Percentiles rank a stretch among this genome's conserved stretches.
Evolutionary conservation across 2,888 invertebrate species (phyloP).

Genomic region (Tetropium fuscum): DNA sequence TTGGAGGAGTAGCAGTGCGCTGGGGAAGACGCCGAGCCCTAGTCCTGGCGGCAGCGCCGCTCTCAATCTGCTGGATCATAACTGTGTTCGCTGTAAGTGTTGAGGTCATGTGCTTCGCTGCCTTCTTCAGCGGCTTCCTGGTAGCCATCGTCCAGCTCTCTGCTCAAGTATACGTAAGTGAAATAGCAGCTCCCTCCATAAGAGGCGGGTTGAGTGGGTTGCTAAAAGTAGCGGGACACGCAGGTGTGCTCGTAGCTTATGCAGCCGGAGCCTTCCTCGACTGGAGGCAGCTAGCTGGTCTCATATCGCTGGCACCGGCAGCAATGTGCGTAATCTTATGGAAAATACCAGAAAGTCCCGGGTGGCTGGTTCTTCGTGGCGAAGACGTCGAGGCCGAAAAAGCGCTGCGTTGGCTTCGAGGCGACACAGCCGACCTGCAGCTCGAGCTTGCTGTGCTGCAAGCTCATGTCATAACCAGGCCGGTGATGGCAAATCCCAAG

Average conservation of each 20-base stretch:
- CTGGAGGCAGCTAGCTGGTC: constrained; percentile 86
- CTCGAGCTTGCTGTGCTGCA: constrained; percentile 79
- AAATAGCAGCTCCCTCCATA: constrained; percentile 88
- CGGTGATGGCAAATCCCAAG: constrained; percentile 52
- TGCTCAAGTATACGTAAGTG: constrained; percentile 84
- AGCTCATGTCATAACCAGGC: constrained; percentile 72
- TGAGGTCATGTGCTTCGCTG: constrained; percentile 84
- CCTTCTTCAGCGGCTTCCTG: constrained; percentile 81
- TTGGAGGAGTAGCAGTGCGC: constrained; percentile 83
- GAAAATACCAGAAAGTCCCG: constrained; percentile 90
- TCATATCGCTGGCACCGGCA: constrained; percentile 83
- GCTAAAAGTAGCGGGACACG: constrained; percentile 86
- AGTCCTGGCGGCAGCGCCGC: constrained; percentile 79
- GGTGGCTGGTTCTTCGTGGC: constrained; percentile 82
- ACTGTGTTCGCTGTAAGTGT: constrained; percentile 84
- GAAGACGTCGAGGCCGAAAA: constrained; percentile 80
- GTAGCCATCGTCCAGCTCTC: constrained; percentile 65
- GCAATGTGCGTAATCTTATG: constrained; percentile 81
- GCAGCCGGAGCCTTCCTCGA: constrained; percentile 85
- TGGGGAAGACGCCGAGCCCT: constrained; percentile 79
- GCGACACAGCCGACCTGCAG: constrained; percentile 80
- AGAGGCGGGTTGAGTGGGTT: constrained; percentile 89
- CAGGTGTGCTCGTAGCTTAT: constrained; percentile 87
- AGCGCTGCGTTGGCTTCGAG: constrained; percentile 85
- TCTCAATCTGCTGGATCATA: constrained; percentile 84